Percentiles rank a stretch among this genome's conserved stretches.
Evolutionary conservation across 2,888 invertebrate species (phyloP).

Genomic region (Rotaria magnacalcarata): DNA sequence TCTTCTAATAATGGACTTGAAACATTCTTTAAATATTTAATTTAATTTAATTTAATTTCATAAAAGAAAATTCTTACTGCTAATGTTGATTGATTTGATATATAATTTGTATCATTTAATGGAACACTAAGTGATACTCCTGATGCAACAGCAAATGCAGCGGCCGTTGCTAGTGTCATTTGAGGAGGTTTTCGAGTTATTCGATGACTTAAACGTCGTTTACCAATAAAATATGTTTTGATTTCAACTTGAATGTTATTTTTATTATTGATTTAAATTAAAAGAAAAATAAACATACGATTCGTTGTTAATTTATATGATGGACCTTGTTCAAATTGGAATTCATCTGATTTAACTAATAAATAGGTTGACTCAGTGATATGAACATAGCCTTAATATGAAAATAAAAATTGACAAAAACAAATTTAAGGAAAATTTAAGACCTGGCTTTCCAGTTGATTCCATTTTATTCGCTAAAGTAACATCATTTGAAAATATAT

Average conservation of each 20-base stretch:
- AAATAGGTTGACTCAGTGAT: neutral
- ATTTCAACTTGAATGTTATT: neutral
- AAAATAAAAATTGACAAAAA: neutral
- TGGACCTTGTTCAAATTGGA: neutral
- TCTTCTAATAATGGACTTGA: conserved; percentile 35
- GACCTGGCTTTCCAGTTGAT: conserved; percentile 74
- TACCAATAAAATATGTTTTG: neutral
- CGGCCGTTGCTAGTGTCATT: conserved; percentile 2
- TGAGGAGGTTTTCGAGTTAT: conserved; percentile 23
- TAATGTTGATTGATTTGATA: neutral
- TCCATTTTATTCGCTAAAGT: conserved; percentile 90
- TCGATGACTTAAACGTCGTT: conserved; percentile 27
- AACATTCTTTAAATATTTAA: neutral
- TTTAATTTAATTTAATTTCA: neutral
- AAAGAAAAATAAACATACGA: neutral
- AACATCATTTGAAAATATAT: conserved; percentile 97
- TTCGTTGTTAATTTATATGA: neutral
- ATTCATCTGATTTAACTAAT: neutral
- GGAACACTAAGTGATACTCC: neutral
- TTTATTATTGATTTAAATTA: neutral
- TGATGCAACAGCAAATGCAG: conserved; percentile 3
- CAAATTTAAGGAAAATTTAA: too few species aligned
- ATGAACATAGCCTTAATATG: neutral
- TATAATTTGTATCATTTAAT: neutral
- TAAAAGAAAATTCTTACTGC: neutral